Base-by-base conservation (phyloP, 1,140 invertebrate genomes). In the Drosophila equinoxialis region DNA sequence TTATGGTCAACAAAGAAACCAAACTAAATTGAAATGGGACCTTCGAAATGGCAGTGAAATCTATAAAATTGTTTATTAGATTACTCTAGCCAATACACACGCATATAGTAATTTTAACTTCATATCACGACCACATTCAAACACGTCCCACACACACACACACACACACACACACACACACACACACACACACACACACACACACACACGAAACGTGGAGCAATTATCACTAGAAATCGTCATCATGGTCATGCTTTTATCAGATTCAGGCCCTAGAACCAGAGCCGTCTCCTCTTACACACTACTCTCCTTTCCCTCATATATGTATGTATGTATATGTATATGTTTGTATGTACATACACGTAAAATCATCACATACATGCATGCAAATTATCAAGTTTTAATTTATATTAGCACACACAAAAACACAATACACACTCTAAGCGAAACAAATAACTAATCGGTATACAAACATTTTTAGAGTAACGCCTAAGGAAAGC, bases 351-450 rank as follows among this genome's bases (percentile, higher is more conserved):
- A 39, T 10, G 13, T 39, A 39, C 37, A 55, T 57, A 68, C 55
- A 41, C 17, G 48, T 59, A 65, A 64, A 68, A 73, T 55, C 71
- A 79, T 61, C 63, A 74, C 51, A 77, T 68, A 84, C 68, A 72
- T 84, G 71, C 80, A 89, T 71, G 65, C 84, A 64, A 87, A 87
- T 87, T 87, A 87, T 89, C 77, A 87, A 71, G 67, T 80, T 89
- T 87, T 86, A 79, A 81, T 51, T 87, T 83, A 78, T 69, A 67
- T 68, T 67, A 79, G 61, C 45, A 71, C 59, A 62, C 45, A 74
- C 14, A 59, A 10, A 61, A 17, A 42, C 13, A 35, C 37, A 63
- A 63, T 17, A 13, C 4, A 42, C 26, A 5, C 23, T 10, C 20
- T 10, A 51, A 51, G 3, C 17, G 6, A 48, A 48, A 48, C 7